Evolutionary conservation across 30 jellyfish, hydroid and myxozoan species (phyloP), one percentile per base, ranked within the genome.

Genomic region (Hydra vulgaris): DNA sequence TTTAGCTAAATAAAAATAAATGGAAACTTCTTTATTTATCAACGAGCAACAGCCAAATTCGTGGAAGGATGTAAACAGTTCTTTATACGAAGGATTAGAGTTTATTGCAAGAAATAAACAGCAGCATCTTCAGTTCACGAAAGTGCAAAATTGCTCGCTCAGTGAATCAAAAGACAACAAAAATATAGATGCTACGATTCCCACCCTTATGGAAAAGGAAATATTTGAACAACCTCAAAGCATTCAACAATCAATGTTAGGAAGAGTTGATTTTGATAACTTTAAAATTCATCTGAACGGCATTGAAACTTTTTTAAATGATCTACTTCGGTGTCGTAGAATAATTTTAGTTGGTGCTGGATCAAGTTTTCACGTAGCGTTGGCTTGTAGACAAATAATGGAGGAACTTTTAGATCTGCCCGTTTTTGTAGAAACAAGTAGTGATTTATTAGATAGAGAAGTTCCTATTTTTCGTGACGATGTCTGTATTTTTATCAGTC

Each of bases 151-250:
- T 5, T 12, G 61, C 5, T 40, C 61, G 8, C 12, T 12, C 8
- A 3, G 12, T 12, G 61, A 40, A 5, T 12, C 12, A 3, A 5
- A 5, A 5, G 61, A 40, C 8, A 40, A 40, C 5, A 40, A 40
- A 40, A 40, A 40, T 12, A 12, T 12, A 40, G 12, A 5, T 40
- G 12, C 8, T 12, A 5, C 5, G 61, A 5, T 40, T 40, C 8
- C 5, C 61, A 74, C 99, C 12, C 89, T 88, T 27, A 95, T 95
- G 99, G 96, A 95, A 80, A 95, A 95, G 70, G 99, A 95, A 82
- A 95, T 95, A 80, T 84, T 95, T 74, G 99, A 95, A 82, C 99
- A 95, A 67, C 99, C 99, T 7, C 97, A 95, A 70, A 85, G 96
- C 27, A 78, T 86, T 21, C 79, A 72, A 83, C 89, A 88, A 66